These are phyloP conservation scores for Coptotermes formosanus DNA, from an alignment of 1,140 invertebrate genomes.

Conservation along the genomic window DNA sequence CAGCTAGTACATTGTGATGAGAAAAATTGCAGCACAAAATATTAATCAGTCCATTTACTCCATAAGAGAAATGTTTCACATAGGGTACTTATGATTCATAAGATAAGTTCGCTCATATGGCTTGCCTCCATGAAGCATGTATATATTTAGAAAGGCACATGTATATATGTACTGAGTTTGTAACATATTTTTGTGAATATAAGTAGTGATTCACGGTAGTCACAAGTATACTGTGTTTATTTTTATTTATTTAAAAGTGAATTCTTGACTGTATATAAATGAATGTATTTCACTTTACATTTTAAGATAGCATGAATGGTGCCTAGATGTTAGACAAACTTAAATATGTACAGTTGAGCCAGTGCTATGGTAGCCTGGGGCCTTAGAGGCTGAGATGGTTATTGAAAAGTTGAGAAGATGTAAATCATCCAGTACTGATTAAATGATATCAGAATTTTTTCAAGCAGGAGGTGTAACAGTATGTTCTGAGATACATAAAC, in stretches of 20 bases:
- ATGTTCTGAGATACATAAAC: no score
- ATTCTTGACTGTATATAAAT: conserved; percentile 4
- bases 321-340: neutral
- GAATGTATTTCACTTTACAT: neutral
- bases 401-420: no score
- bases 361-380: no score
- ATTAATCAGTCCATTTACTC: neutral
- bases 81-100: neutral
- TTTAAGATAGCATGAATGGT: neutral
- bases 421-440: no score
- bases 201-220: conserved; percentile 3
- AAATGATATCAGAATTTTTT: no score
- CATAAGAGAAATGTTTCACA: neutral
- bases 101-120: conserved; percentile 7
- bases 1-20: neutral
- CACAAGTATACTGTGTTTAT: no score
- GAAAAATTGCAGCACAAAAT: neutral
- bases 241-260: conserved; percentile 1
- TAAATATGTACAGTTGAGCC: no score
- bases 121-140: conserved; percentile 17
- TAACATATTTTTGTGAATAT: conserved; percentile 27
- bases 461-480: no score
- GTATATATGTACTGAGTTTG: conserved; percentile 24
- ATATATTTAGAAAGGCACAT: conserved; percentile 14
- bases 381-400: no score